phyloP scores from a whole-genome alignment of 2,888 invertebrate species.

The Athetis lepigone region DNA sequence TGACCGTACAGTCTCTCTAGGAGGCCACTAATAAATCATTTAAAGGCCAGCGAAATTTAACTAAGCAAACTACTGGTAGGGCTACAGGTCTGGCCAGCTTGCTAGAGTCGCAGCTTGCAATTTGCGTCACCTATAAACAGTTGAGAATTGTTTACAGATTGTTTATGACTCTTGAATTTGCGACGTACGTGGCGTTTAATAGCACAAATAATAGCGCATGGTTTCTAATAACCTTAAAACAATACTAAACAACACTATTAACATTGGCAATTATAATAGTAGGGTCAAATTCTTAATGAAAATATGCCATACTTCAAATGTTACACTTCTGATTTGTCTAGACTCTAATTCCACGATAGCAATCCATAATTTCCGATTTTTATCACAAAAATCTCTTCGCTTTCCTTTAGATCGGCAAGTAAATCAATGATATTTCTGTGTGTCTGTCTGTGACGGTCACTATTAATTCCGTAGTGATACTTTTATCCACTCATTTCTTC shows the following conservation, averaged over 20 bases:
- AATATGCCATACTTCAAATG: constrained; percentile 16
- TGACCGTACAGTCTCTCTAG: no score
- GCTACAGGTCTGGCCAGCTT: neutral
- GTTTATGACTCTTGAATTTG: constrained; percentile 1
- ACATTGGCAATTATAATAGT: no score
- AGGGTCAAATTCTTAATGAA: no score
- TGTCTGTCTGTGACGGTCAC: no score
- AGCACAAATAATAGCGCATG: no score
- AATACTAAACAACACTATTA: neutral
- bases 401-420: neutral
- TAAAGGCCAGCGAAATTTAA: no score
- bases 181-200: neutral
- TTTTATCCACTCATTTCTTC: no score
- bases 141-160: neutral
- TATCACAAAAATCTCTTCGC: neutral
- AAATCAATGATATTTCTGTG: neutral
- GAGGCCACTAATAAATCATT: no score
- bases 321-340: constrained; percentile 11
- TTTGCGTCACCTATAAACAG: neutral
- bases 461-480: no score
- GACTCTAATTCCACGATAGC: constrained; percentile 5
- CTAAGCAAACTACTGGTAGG: no score
- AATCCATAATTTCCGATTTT: constrained; percentile 8
- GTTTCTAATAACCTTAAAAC: neutral
- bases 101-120: neutral